Evolutionary conservation across 2,797 vertebrate genomes (phyloP).

Genomic region (Staurois parvus): DNA sequence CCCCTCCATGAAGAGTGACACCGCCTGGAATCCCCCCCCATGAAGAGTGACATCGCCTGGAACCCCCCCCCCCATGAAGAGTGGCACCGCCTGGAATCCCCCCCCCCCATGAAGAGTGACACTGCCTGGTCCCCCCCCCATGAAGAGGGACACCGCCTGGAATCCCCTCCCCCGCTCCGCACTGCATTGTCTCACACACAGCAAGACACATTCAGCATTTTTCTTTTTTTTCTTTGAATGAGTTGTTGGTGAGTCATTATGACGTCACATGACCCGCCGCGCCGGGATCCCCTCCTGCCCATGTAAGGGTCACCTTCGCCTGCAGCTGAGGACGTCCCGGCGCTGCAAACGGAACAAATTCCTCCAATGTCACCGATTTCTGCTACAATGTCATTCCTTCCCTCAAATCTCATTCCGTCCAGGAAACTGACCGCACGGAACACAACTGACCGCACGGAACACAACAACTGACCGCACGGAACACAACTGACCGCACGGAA

Average conservation of each 20-base stretch:
- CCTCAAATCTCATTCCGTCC: too few relatives aligned
- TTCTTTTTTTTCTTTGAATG: slow-evolving; percentile 41
- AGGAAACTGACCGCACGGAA: too few relatives aligned
- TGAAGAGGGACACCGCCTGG: too few relatives aligned
- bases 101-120: neutral
- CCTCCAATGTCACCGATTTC: too few relatives aligned
- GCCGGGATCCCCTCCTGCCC: slow-evolving; percentile 6
- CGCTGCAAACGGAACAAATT: too few relatives aligned
- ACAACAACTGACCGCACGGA: too few relatives aligned
- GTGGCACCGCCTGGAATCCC: too few relatives aligned
- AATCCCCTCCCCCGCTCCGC: neutral
- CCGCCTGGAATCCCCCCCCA: neutral
- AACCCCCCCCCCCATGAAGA: neutral
- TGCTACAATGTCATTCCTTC: too few relatives aligned
- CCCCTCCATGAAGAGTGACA: neutral
- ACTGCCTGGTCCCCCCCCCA: neutral
- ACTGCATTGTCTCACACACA: slow-evolving; percentile 29
- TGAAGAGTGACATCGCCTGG: too few relatives aligned
- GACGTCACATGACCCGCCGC: slow-evolving; percentile 19
- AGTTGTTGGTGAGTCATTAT: slow-evolving; percentile 30
- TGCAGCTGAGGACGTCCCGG: too few relatives aligned
- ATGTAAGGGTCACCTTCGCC: slow-evolving; percentile 6
- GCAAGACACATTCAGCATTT: slow-evolving; percentile 34
- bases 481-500: too few relatives aligned
- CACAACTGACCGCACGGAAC: too few relatives aligned